Percentiles rank a stretch among this genome's conserved stretches.
Conservation (phyloP, 92 coral and sea anemone species). For the Heliopora coerulea region DNA sequence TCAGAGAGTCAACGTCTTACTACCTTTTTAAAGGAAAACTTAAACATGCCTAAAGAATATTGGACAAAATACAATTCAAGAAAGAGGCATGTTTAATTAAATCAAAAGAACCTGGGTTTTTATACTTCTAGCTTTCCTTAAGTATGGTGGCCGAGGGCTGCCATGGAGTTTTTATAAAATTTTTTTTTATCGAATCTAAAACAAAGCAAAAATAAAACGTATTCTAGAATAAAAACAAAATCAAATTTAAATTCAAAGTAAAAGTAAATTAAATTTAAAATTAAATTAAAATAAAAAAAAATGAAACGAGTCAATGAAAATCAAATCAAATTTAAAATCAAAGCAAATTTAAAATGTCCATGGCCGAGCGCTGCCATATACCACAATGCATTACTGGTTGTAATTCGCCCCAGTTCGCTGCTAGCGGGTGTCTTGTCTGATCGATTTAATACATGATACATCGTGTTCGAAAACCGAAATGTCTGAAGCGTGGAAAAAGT, state of each 20-base stretch:
- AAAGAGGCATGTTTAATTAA: too few relatives aligned
- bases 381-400: neutral
- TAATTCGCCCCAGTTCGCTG: neutral
- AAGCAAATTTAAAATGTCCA: conserved; percentile 30
- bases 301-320: conserved; percentile 6
- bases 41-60: too few relatives aligned
- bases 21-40: too few relatives aligned
- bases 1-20: too few relatives aligned
- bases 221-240: neutral
- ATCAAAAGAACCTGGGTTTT: too few relatives aligned
- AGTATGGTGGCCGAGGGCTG: conserved; percentile 19
- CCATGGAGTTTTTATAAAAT: neutral
- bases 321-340: conserved; percentile 18
- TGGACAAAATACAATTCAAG: too few relatives aligned
- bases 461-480: neutral
- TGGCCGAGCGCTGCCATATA: conserved; percentile 46
- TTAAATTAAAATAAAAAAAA: conserved; percentile 18
- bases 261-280: neutral
- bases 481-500: conserved; percentile 35
- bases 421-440: neutral
- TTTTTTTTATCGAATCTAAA: neutral
- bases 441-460: neutral
- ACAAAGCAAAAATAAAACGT: neutral
- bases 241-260: neutral
- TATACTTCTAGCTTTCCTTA: too few relatives aligned